Evolutionary conservation across 2,797 vertebrate genomes (phyloP).

Genomic region (Zalophus californianus): DNA sequence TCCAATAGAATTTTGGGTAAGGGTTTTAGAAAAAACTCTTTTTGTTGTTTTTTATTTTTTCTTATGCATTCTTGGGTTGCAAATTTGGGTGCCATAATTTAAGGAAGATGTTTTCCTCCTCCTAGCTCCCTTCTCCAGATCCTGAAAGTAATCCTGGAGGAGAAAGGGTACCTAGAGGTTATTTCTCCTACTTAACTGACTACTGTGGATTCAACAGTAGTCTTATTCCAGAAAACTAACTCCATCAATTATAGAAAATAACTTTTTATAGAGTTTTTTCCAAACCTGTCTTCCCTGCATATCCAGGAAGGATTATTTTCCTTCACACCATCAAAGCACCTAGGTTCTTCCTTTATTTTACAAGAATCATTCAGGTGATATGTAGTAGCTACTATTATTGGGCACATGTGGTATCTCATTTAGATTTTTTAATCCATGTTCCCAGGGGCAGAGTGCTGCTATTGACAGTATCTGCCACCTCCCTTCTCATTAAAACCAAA

Average conservation of each 20-base stretch:
- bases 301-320: conserved; percentile 58
- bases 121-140: background rate
- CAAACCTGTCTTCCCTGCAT: conserved; percentile 23
- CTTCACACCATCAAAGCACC: conserved; percentile 45
- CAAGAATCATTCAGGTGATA: conserved; percentile 60
- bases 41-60: background rate
- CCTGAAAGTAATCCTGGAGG: background rate
- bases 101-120: background rate
- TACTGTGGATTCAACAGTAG: conserved; percentile 38
- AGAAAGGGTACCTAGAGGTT: conserved; percentile 12
- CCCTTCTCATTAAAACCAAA: conserved; percentile 28
- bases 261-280: conserved; percentile 69
- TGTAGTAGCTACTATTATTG: conserved; percentile 31
- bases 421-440: conserved; percentile 67
- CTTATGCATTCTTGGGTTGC: background rate
- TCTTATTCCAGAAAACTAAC: conserved; percentile 63
- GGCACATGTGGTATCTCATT: conserved; percentile 62
- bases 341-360: conserved; percentile 49
- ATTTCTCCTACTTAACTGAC: background rate
- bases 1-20: background rate
- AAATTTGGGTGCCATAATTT: background rate
- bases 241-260: conserved; percentile 67
- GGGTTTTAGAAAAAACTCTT: background rate
- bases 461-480: background rate
- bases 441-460: background rate